Conservation (phyloP, 2,113 vertebrate species). For the Bos javanicus region DNA sequence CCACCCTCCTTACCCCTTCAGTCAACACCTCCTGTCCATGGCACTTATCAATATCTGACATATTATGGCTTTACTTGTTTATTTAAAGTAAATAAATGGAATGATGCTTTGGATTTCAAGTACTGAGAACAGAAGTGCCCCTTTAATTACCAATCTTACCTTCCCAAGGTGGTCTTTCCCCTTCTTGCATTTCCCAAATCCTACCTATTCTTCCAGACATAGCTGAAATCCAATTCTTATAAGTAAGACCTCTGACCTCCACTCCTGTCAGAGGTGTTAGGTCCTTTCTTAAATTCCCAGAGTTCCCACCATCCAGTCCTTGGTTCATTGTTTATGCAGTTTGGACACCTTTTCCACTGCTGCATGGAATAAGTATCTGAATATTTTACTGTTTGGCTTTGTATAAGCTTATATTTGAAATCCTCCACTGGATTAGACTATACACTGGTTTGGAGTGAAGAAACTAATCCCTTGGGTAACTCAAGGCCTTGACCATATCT, state of each 20-base stretch:
- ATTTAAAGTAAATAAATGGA: background rate
- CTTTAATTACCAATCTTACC: background rate
- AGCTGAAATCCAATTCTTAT: background rate
- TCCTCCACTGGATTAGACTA: background rate
- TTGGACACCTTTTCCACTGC: background rate
- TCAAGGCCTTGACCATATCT: background rate
- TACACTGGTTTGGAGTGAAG: background rate
- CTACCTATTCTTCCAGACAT: background rate
- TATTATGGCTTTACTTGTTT: background rate
- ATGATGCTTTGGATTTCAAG: background rate
- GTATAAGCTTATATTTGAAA: background rate
- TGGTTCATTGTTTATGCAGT: background rate
- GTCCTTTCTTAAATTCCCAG: background rate
- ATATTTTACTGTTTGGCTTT: background rate
- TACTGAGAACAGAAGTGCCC: background rate
- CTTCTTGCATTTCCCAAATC: background rate
- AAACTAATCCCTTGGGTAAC: background rate
- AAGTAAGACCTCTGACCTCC: background rate
- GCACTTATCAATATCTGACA: background rate
- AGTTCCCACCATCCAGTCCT: too few species aligned
- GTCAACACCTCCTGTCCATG: fast-evolving
- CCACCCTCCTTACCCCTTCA: background rate
- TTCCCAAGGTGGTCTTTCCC: background rate
- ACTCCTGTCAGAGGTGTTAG: background rate
- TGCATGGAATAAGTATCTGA: background rate